Evolutionary conservation across 2,113 vertebrate species (phyloP).

Genomic region (Tinamus guttatus): DNA sequence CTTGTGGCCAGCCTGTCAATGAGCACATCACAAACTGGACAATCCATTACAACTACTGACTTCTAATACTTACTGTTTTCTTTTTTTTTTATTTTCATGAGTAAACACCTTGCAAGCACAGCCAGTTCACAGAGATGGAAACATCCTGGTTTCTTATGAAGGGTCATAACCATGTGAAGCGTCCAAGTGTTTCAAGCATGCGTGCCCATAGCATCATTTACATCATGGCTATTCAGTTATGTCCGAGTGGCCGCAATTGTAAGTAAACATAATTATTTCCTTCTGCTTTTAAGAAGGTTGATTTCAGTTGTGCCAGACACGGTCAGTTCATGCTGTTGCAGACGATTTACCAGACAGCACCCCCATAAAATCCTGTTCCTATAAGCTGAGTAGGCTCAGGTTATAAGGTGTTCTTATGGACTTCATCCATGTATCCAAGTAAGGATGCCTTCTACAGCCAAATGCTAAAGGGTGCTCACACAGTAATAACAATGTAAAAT

Average conservation of each 20-base stretch:
- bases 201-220: background rate
- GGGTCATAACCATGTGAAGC: background rate
- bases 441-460: background rate
- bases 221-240: background rate
- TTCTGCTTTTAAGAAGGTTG: background rate
- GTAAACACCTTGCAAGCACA: background rate
- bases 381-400: background rate
- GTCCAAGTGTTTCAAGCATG: background rate
- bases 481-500: background rate
- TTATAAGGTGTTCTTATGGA: background rate
- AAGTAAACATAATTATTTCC: slow-evolving; percentile 13
- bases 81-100: background rate
- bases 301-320: background rate
- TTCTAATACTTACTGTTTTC: background rate
- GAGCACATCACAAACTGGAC: background rate
- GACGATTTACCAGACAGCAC: accelerated
- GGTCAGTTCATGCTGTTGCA: background rate
- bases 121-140: background rate
- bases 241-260: background rate
- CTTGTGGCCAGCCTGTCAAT: background rate
- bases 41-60: background rate
- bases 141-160: background rate
- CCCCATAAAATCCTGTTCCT: background rate
- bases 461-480: background rate
- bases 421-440: background rate